Evolutionary conservation across 2,888 invertebrate species (phyloP).

Genomic region (Daptonema setosum): DNA sequence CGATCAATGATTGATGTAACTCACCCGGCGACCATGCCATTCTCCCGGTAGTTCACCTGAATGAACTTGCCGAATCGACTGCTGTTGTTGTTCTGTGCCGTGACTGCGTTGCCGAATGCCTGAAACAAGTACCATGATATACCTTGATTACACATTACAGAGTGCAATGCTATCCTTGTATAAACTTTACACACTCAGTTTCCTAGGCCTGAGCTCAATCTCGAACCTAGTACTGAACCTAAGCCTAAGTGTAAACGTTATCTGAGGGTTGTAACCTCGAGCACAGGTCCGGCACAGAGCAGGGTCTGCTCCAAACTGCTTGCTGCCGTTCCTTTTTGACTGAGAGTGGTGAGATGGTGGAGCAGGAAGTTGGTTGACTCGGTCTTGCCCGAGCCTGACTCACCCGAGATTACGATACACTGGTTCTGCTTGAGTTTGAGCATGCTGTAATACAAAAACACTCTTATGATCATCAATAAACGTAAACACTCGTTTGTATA

Average conservation of each 20-base stretch:
- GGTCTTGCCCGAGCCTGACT: conserved; percentile 67
- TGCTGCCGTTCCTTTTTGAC: conserved; percentile 76
- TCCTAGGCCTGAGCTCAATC: too few species aligned
- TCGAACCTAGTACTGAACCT: too few species aligned
- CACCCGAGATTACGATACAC: conserved; percentile 58
- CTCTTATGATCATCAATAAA: too few species aligned
- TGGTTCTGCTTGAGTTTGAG: conserved; percentile 65
- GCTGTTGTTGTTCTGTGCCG: conserved; percentile 87
- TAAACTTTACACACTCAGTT: too few species aligned
- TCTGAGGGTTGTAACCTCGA: too few species aligned
- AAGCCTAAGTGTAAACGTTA: too few species aligned
- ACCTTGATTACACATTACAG: too few species aligned
- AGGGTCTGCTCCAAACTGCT: conserved; percentile 92
- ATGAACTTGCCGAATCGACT: conserved; percentile 93
- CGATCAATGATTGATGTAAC: too few species aligned
- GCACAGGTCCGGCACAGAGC: conserved; percentile 75
- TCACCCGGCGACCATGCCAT: conserved; percentile 88
- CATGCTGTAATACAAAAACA: conserved; percentile 37
- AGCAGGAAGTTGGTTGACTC: conserved; percentile 84
- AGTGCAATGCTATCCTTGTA: background rate
- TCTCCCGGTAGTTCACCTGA: conserved; percentile 87
- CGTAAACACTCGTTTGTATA: too few species aligned
- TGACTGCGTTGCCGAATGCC: conserved; percentile 95
- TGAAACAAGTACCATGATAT: conserved; percentile 22
- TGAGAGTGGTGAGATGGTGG: conserved; percentile 76